phyloP scores from a whole-genome alignment of 2,797 vertebrate genomes.

The Petrocephalus schoutedeni region DNA sequence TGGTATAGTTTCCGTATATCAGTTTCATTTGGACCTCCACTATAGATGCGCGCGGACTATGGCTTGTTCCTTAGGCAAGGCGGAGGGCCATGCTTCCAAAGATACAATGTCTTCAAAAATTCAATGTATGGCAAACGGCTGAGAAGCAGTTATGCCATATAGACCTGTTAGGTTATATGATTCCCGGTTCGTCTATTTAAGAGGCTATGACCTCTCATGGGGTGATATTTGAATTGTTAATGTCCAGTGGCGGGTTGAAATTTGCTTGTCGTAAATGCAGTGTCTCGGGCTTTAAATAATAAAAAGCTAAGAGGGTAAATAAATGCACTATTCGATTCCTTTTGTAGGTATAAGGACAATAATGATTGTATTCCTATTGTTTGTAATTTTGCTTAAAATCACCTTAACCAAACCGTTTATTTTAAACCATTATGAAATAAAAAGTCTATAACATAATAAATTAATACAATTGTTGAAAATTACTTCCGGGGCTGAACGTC shows the following conservation, averaged over 20 bases:
- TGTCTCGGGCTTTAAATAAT: background rate
- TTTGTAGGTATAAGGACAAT: background rate
- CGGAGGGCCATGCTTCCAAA: background rate
- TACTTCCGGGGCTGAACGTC: background rate
- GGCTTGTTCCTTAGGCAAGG: background rate
- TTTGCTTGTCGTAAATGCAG: background rate
- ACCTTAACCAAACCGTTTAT: background rate
- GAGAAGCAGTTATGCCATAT: background rate
- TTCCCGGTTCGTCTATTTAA: background rate
- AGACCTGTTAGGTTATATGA: background rate
- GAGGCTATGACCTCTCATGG: background rate
- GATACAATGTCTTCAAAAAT: background rate
- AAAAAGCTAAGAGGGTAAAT: background rate
- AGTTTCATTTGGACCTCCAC: background rate
- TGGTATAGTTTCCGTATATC: background rate
- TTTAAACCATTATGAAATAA: background rate
- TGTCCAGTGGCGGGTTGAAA: background rate
- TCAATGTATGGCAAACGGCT: background rate
- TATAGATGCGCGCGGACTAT: background rate
- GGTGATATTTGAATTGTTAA: slow-evolving; percentile 18
- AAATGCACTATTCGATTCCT: background rate
- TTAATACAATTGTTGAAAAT: background rate
- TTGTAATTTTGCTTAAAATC: background rate
- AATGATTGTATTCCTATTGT: background rate
- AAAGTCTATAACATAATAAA: background rate